phyloP scores from a whole-genome alignment of 2,888 invertebrate genomes.

The Drosophila atroscutellata region DNA sequence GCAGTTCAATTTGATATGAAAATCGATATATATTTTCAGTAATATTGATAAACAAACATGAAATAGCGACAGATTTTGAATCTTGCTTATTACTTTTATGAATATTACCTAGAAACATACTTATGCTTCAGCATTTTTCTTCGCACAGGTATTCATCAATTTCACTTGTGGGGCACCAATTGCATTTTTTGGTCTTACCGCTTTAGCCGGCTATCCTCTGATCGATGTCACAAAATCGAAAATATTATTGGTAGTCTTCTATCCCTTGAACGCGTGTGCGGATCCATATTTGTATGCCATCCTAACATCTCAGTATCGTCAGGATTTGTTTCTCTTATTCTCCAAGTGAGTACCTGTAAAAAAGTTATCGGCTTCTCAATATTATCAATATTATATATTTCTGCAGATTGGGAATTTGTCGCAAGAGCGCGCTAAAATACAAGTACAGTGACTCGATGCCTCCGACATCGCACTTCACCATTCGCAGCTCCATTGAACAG shows the following conservation, averaged over 20 bases:
- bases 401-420: constrained; percentile 86
- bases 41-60: neutral
- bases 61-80: neutral
- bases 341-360: constrained; percentile 86
- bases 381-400: neutral
- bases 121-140: neutral
- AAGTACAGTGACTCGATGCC: constrained; percentile 83
- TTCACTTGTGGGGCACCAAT: constrained; percentile 95
- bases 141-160: constrained; percentile 89
- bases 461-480: constrained; percentile 79
- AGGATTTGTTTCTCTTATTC: constrained; percentile 89
- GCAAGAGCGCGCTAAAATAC: constrained; percentile 85
- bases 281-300: constrained; percentile 97
- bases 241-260: constrained; percentile 94
- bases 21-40: neutral
- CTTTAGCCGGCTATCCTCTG: constrained; percentile 92
- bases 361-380: too few species aligned
- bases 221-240: constrained; percentile 93
- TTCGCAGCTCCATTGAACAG: constrained; percentile 71
- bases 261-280: constrained; percentile 95
- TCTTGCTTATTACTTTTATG: neutral
- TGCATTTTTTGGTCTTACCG: constrained; percentile 94
- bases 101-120: neutral
- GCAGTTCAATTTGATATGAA: neutral
- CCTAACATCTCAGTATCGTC: constrained; percentile 93